Evolutionary conservation across 2,888 invertebrate species (phyloP), one percentile per base, ranked within the genome.

Genomic region (Chaitophorus viminalis): DNA sequence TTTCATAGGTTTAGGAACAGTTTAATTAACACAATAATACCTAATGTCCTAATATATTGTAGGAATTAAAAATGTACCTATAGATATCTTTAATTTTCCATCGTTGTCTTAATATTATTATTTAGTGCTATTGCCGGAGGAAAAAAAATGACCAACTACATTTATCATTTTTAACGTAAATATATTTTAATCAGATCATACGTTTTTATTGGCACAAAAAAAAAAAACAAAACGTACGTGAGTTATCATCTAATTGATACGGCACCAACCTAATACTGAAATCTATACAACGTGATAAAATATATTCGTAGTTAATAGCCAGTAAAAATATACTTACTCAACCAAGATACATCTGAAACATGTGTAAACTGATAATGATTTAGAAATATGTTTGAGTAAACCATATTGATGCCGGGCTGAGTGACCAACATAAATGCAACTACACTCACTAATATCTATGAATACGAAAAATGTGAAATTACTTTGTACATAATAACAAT

Each of bases 361-460:
- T 93, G 91, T 46, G 92, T 91, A 88, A 91, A 91, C 74, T 92
- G 91, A 54, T 93, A 91, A n/a, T 93, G 93, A 83, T 93, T 90
- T 84, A 94, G 91, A 21, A 89, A 65, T 54, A 89, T 74, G 68
- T 89, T 93, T 90, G 93, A 93, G 90, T 93, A 94, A 4, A 93
- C 92, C 93, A 94, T 93, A 90, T 93, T 93, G 78, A 93, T 91
- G 36, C 94, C 94, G n/a, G 92, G 93, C 90, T 93, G 93, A 86
- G 93, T 92, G 2, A 93, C 93, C 76, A 92, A 91, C 88, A 92
- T 91, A 89, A 93, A 92, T 2, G 92, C 92, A 83, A 93, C 91
- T 77, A 87, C 72, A 39, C 85, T 77, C 14, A 81, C 68, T 18
- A 89, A 46, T 60, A 89, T 85, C 89, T 89, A 65, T 25, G 88